Evolutionary conservation across 2,888 invertebrate genomes (phyloP).

Genomic region (Drosophila fulvimacula): DNA sequence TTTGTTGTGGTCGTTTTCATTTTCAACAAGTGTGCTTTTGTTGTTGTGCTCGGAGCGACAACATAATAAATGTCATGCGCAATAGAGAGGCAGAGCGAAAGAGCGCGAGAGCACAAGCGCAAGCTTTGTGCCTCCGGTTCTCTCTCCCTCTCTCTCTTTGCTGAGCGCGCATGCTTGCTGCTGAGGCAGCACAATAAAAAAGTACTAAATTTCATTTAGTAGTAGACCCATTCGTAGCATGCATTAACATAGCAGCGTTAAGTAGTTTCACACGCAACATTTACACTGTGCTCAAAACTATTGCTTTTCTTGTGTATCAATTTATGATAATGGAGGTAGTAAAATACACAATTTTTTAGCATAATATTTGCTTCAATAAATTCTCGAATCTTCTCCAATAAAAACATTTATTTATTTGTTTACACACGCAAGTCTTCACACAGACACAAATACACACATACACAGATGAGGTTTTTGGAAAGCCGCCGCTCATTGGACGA

Average conservation of each 20-base stretch:
- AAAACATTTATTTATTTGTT: constrained; percentile 1
- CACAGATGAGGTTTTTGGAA: constrained; percentile 18
- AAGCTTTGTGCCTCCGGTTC: constrained; percentile 7
- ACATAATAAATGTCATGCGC: constrained; percentile 61
- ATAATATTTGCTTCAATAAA: constrained; percentile 1
- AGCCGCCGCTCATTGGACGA: constrained; percentile 72
- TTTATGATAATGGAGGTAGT: background rate
- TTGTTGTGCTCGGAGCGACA: constrained; percentile 65
- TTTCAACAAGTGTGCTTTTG: constrained; percentile 82
- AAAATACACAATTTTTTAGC: background rate
- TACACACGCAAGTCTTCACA: background rate
- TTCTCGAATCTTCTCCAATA: background rate
- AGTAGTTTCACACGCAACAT: constrained; percentile 18
- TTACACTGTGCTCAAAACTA: background rate
- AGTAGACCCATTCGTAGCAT: constrained; percentile 46
- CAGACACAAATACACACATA: constrained; percentile 10
- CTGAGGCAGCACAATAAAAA: constrained; percentile 49
- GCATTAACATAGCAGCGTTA: constrained; percentile 2
- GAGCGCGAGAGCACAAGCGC: constrained; percentile 15
- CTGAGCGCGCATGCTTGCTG: constrained; percentile 70
- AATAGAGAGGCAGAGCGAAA: constrained; percentile 4
- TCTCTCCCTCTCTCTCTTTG: constrained; percentile 43
- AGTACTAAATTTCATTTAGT: constrained; percentile 60
- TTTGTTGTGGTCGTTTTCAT: constrained; percentile 71
- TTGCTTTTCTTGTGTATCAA: background rate